Percentiles rank a stretch among this genome's conserved stretches.
phyloP scores from a whole-genome alignment of 2,113 vertebrate species.

The Meriones unguiculatus region DNA sequence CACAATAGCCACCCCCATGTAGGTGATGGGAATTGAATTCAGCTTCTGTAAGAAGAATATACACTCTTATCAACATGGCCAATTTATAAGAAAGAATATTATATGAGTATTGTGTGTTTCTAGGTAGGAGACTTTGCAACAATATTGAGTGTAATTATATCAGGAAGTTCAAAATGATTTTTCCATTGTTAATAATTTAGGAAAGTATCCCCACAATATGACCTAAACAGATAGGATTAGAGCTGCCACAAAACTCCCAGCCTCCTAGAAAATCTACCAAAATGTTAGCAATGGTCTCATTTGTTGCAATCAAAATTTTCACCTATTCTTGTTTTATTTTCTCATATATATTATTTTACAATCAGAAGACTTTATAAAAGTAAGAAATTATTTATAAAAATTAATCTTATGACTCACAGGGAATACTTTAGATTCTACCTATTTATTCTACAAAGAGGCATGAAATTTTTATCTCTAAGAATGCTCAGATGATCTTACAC shows the following conservation, averaged over 20 bases:
- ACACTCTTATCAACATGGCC: neutral
- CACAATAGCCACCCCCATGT: neutral
- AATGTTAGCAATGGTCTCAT: neutral
- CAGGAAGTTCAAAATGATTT: neutral
- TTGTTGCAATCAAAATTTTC: neutral
- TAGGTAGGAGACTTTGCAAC: slow-evolving; percentile 29
- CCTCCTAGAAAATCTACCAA: slow-evolving; percentile 12
- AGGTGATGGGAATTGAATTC: neutral
- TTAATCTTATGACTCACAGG: neutral
- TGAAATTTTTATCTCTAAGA: neutral
- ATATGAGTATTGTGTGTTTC: neutral
- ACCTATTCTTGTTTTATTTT: neutral
- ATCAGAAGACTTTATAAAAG: slow-evolving; percentile 36
- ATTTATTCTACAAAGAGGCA: neutral
- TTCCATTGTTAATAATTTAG: slow-evolving; percentile 47
- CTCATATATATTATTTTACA: neutral
- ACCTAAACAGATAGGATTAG: neutral
- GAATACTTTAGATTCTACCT: neutral
- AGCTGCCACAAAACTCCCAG: neutral
- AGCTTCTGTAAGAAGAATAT: neutral
- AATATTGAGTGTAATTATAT: slow-evolving; percentile 31
- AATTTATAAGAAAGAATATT: slow-evolving; percentile 10
- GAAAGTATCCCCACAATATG: neutral
- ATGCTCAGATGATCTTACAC: slow-evolving; percentile 10
- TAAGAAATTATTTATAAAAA: slow-evolving; percentile 19